A percentile compares a stretch with the other conserved stretches of the same genome.
Conservation (phyloP, 2,113 vertebrate genomes). For the Lasiurus borealis region DNA sequence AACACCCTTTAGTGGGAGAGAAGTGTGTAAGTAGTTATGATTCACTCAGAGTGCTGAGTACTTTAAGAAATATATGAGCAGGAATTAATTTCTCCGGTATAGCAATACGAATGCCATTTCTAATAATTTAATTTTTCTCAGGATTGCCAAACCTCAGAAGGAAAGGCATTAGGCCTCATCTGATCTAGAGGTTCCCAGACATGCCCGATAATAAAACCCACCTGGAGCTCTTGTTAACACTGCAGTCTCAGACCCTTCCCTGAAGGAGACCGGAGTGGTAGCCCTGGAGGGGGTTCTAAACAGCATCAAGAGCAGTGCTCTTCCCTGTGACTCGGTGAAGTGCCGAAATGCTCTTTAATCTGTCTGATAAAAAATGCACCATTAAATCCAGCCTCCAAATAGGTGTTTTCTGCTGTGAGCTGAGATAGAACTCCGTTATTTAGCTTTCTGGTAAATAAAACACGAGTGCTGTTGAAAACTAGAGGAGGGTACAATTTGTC, state of each 20-base stretch:
- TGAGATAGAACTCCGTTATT: conserved; percentile 32
- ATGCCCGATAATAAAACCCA: not conserved
- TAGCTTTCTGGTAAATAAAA: conserved; percentile 28
- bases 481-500: not conserved
- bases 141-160: conserved; percentile 29
- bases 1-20: not conserved
- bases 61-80: conserved; percentile 44
- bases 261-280: not conserved
- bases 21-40: conserved; percentile 35
- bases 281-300: not conserved
- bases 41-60: not conserved
- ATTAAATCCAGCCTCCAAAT: not conserved
- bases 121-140: conserved; percentile 39
- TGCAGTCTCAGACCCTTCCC: not conserved
- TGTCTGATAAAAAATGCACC: not conserved
- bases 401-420: not conserved
- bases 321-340: not conserved
- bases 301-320: not conserved
- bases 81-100: not conserved
- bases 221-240: not conserved
- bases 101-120: not conserved
- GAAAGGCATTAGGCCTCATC: conserved; percentile 1
- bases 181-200: conserved; percentile 17
- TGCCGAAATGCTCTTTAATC: not conserved
- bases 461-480: not conserved